Conservation (phyloP, 30 jellyfish, hydroid and myxozoan species). For the Turritopsis dohrnii region DNA sequence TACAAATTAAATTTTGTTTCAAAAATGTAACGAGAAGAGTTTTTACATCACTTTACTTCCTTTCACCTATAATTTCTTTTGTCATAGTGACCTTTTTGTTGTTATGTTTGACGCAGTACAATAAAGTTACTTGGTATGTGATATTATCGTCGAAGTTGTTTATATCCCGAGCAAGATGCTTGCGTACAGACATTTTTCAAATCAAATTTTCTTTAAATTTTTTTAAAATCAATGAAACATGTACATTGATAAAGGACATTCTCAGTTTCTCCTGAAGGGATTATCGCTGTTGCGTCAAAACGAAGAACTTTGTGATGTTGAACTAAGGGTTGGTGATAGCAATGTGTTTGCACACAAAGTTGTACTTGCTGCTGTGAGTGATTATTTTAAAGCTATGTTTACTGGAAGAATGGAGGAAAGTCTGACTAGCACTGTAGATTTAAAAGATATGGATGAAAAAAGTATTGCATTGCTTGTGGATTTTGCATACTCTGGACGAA, state of each 20-base stretch:
- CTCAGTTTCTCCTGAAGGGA: slow-evolving; percentile 60
- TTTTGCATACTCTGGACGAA: slow-evolving; percentile 78
- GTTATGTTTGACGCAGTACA: neutral
- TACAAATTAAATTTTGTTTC: too few species aligned
- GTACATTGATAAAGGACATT: slow-evolving; percentile 66
- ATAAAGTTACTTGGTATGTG: neutral
- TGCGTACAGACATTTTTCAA: too few species aligned
- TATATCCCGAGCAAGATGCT: too few species aligned
- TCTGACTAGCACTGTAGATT: slow-evolving; percentile 38
- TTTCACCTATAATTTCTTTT: too few species aligned
- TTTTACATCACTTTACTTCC: too few species aligned
- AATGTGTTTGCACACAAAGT: slow-evolving; percentile 64
- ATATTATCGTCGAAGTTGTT: neutral
- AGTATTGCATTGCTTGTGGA: slow-evolving; percentile 52
- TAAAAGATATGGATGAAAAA: slow-evolving; percentile 56
- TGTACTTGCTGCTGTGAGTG: slow-evolving; percentile 82
- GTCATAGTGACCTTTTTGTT: too few species aligned
- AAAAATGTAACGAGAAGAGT: too few species aligned
- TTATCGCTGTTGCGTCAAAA: slow-evolving; percentile 53
- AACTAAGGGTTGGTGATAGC: slow-evolving; percentile 57
- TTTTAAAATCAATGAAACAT: too few species aligned
- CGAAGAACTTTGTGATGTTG: slow-evolving; percentile 79
- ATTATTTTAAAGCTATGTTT: slow-evolving; percentile 88
- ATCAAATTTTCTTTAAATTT: too few species aligned
- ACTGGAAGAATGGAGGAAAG: slow-evolving; percentile 82